A percentile compares a stretch with the other conserved stretches of the same genome.
Conservation (phyloP, 2,797 vertebrate species). For the Falco rusticolus region DNA sequence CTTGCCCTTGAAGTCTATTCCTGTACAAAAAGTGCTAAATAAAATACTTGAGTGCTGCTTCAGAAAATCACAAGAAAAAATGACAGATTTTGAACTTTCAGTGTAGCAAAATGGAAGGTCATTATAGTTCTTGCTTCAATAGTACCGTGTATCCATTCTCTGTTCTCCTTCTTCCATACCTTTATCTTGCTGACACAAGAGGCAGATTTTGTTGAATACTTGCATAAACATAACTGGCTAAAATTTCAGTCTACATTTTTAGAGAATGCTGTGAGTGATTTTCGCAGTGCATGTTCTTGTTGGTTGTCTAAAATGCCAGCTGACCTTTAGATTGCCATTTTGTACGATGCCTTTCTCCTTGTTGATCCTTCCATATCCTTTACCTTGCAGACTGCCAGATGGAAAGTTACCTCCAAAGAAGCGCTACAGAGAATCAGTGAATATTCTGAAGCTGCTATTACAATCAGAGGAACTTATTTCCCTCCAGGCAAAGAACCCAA, state of each 20-base stretch:
- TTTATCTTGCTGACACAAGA: background rate
- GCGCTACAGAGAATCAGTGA: conserved; percentile 97
- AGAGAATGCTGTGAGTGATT: background rate
- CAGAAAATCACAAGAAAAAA: background rate
- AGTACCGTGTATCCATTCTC: background rate
- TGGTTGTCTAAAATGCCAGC: background rate
- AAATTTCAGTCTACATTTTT: background rate
- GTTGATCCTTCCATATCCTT: background rate
- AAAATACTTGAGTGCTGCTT: background rate
- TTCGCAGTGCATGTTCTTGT: background rate
- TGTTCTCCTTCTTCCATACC: background rate
- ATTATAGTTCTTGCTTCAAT: background rate
- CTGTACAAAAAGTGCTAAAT: background rate
- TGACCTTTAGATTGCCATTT: background rate
- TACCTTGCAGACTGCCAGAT: conserved; percentile 90
- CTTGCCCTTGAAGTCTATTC: background rate
- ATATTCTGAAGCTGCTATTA: conserved; percentile 98
- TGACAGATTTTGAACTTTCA: background rate
- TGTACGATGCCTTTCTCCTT: background rate
- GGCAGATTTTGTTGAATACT: background rate
- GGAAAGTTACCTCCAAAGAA: conserved; percentile 99
- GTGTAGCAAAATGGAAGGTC: background rate
- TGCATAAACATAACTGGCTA: background rate
- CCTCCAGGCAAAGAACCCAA: conserved; percentile 98
- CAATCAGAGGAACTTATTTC: conserved; percentile 98